These are phyloP conservation scores for Dunckerocampus dactyliophorus DNA, from an alignment of 2,113 vertebrate genomes.

Conservation along the genomic window DNA sequence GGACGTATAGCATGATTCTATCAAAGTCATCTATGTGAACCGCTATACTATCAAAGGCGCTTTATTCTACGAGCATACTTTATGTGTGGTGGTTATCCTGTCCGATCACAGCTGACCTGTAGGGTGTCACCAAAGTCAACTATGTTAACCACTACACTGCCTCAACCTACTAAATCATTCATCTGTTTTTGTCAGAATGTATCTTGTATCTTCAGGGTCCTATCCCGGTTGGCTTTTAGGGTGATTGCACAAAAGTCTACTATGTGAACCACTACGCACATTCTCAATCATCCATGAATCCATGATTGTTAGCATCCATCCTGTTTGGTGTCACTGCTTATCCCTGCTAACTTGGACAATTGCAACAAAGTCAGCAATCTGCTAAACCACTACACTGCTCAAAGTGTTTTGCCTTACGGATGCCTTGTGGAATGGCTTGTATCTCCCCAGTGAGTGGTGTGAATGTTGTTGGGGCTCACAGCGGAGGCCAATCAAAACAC, in stretches of 20 bases:
- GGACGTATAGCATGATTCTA: background rate
- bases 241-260: background rate
- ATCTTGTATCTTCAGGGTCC: constrained; percentile 3
- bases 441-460: constrained; percentile 17
- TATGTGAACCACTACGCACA: background rate
- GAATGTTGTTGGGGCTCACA: constrained; percentile 34
- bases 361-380: too few relatives aligned
- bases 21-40: background rate
- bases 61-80: background rate
- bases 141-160: background rate
- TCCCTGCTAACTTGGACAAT: too few relatives aligned
- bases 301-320: too few relatives aligned
- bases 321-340: too few relatives aligned
- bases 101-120: background rate
- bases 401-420: constrained; percentile 50
- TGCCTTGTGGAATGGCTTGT: constrained; percentile 46
- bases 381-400: too few relatives aligned
- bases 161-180: background rate
- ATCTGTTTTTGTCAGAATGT: background rate
- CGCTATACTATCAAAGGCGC: background rate
- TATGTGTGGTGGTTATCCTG: background rate
- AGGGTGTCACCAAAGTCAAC: background rate
- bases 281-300: too few relatives aligned
- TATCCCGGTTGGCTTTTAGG: background rate
- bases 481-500: constrained; percentile 27